Base-by-base conservation (phyloP, 1,140 invertebrate genomes). In the Streblospio benedicti region DNA sequence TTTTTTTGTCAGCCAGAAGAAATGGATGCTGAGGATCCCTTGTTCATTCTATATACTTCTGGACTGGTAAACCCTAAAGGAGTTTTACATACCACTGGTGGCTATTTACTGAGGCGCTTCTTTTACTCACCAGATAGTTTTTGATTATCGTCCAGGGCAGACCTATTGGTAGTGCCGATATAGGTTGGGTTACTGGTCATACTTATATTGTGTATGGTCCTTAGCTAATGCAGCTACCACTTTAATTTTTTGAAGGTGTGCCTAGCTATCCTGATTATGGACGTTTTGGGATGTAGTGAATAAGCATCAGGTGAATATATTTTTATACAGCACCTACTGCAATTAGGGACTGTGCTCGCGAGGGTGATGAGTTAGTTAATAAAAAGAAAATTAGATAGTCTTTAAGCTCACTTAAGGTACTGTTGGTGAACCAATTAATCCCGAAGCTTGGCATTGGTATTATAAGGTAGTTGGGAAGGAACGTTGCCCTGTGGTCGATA, bases 321-420 rank as follows among this genome's bases (percentile, higher is more conserved):
- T 97, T 99, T 76, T 99, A 99, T 76, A 99, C 96, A 0, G 94
- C 96, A 0, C 96, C 96, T 0, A 99, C 96, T 4, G 96, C 95
- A 4, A 93, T 99, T 47, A 82, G 96, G 59, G 86, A 93, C 1
- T 82, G 99, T 0, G 98, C 97, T 90, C 96, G 95, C 73, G 83
- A 80, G 69, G 81, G 82, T 2, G 81, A 85, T 65, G 76, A 80
- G 5, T 75, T 71, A 69, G 83, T 85, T 20, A 14, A 23, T 28
- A 30, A 6, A 16, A 32, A 27, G 16, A 12, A 20, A 14, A 20
- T 6, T 47, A 20, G 53, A 9, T 2, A 35, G 20, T 56, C 38
- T 47, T 43, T 61, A 4, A 14, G 32, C 20, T 28, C 47, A 12
- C 28, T 61, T 16, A n/a, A 57, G 31, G 61, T 61, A 35, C 59